A percentile compares a stretch with the other conserved stretches of the same genome.
These are phyloP conservation scores for Adrianichthys oophorus DNA, from an alignment of 2,797 vertebrate genomes.

Conservation along the genomic window DNA sequence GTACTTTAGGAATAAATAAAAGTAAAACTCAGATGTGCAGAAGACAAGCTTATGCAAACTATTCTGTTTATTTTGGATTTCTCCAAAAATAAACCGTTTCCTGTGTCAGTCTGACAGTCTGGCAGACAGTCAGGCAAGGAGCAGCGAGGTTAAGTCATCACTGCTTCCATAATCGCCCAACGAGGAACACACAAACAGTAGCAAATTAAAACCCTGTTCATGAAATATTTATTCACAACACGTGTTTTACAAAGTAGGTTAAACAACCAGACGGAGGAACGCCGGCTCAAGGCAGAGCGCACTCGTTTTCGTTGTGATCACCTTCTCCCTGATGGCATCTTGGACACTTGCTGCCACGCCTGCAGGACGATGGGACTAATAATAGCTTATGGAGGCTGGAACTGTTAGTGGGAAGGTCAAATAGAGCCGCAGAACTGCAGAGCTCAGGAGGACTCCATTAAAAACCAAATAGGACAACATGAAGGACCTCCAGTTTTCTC, in stretches of 20 bases:
- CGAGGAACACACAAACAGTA: not conserved
- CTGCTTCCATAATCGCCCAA: not conserved
- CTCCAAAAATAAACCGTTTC: not conserved
- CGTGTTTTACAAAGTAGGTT: not conserved
- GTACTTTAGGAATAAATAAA: too few species aligned
- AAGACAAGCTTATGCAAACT: too few species aligned
- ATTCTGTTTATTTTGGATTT: not conserved
- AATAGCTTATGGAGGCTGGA: too few species aligned
- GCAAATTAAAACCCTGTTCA: not conserved
- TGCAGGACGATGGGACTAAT: not conserved
- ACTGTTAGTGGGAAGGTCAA: too few species aligned
- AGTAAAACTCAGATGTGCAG: too few species aligned
- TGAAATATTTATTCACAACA: not conserved
- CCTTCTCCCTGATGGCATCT: not conserved
- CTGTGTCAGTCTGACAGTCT: not conserved
- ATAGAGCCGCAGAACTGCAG: too few species aligned
- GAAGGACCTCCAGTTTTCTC: too few species aligned
- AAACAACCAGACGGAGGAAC: not conserved
- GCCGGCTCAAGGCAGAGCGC: too few species aligned
- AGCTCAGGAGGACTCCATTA: too few species aligned
- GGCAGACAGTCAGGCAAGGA: not conserved
- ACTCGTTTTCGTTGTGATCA: not conserved
- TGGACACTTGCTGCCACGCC: not conserved
- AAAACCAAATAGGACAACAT: too few species aligned
- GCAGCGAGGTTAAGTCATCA: slow-evolving; percentile 5